phyloP scores from a whole-genome alignment of 2,113 vertebrate genomes.

The Gasterosteus nipponicus region DNA sequence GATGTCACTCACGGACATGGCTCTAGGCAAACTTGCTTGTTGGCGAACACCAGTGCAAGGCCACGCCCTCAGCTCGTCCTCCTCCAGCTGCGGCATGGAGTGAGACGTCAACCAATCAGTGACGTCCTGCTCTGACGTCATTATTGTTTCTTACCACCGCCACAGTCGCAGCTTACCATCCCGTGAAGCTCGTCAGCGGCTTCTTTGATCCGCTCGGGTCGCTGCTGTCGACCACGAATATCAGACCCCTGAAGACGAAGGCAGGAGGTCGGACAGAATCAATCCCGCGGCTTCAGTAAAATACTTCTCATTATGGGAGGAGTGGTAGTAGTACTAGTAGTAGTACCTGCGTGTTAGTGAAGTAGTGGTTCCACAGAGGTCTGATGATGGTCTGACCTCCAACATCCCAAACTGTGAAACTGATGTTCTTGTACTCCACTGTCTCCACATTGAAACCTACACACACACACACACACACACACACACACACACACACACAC shows the following conservation, averaged over 20 bases:
- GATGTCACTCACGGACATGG: slow-evolving; percentile 92
- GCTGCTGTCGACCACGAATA: slow-evolving; percentile 97
- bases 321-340: neutral
- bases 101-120: slow-evolving; percentile 1
- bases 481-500: slow-evolving; percentile 13
- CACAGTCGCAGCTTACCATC: slow-evolving; percentile 80
- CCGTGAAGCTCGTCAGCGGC: slow-evolving; percentile 90
- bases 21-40: slow-evolving; percentile 95
- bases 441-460: slow-evolving; percentile 68
- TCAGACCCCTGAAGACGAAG: slow-evolving; percentile 86
- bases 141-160: too few relatives aligned
- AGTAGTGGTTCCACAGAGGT: slow-evolving; percentile 68
- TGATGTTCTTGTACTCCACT: slow-evolving; percentile 68
- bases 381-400: slow-evolving; percentile 65
- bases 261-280: slow-evolving; percentile 13
- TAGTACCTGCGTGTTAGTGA: slow-evolving; percentile 49
- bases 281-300: neutral
- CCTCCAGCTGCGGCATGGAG: slow-evolving; percentile 84
- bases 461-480: slow-evolving; percentile 11
- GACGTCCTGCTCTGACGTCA: neutral
- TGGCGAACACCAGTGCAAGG: slow-evolving; percentile 92
- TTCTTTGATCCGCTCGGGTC: slow-evolving; percentile 93
- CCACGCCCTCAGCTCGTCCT: slow-evolving; percentile 89
- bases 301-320: neutral
- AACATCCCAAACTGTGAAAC: slow-evolving; percentile 70